Evolutionary conservation across 2,888 invertebrate genomes (phyloP), one percentile per base, ranked within the genome.

Genomic region (Hypena proboscidalis): DNA sequence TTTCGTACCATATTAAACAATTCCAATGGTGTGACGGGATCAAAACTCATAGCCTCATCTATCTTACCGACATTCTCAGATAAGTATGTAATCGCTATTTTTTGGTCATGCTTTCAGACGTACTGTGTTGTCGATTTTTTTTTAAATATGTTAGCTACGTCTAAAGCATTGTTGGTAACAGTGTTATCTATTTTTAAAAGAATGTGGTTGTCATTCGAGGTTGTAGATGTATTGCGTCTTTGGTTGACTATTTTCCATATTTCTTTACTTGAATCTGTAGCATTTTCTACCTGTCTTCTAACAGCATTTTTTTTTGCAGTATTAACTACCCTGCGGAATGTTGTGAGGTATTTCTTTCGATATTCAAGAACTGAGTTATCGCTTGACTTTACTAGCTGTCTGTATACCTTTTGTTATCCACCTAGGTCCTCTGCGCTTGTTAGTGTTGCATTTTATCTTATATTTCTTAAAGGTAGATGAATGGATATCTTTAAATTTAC

Each of bases 371-470:
- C 8, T 1, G 15, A 22, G 1, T 6, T 5, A 26, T 32, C n/a
- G 5, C 9, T 43, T 43, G 14, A 43, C 31, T 22, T 32, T 27
- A 4, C 37, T 32, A 6, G 36, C 30, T 15, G 31, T 8, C 15
- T 26, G 25, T 9, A 42, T 9, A 1, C 35, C 36, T n/a, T 42
- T 25, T 4, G 42, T 26, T 1, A 42, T 11, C 41, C 41, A 42
- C 9, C 20, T 26, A 10, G 29, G n/a, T 17, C 13, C 11, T 8
- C 5, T 9, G 10, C 11, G 27, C 13, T 9, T 13, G 9, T 23
- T 35, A 19, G 17, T 3, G 17, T 3, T 4, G 5, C 3, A 17
- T 17, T 17, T 5, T 17, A 3, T 17, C 17, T 17, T 17, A 17
- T 5, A 5, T 17, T 3, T 4, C 17, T 3, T 5, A 17, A 17